A percentile compares a stretch with the other conserved stretches of the same genome.
Evolutionary conservation across 2,888 invertebrate species (phyloP).

Genomic region (Eupelmus urozonus): DNA sequence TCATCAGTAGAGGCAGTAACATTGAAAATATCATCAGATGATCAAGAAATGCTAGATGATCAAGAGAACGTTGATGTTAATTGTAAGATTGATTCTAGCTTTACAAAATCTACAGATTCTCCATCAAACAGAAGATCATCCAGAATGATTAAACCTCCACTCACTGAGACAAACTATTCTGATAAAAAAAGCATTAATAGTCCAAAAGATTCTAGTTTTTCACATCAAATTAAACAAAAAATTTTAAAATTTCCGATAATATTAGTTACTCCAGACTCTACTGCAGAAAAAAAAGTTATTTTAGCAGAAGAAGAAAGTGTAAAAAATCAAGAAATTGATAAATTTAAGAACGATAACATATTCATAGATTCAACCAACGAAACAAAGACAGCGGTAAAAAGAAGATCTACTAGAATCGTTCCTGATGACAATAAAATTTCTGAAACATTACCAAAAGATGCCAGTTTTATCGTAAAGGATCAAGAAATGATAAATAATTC

Average conservation of each 20-base stretch:
- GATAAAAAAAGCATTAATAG: background rate
- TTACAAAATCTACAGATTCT: too few relatives aligned
- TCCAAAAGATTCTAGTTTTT: background rate
- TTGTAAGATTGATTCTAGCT: slow-evolving; percentile 10
- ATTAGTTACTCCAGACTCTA: background rate
- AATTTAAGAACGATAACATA: background rate
- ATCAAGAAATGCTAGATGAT: slow-evolving; percentile 36
- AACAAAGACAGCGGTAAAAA: background rate
- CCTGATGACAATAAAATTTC: background rate
- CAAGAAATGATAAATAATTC: background rate
- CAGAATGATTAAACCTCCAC: background rate
- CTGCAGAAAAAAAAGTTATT: background rate
- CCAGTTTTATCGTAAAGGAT: background rate
- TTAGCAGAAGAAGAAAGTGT: slow-evolving; percentile 35
- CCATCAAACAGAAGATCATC: background rate
- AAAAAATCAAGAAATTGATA: slow-evolving; percentile 2
- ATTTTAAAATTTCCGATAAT: too few relatives aligned
- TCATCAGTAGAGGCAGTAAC: slow-evolving; percentile 48
- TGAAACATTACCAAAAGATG: background rate
- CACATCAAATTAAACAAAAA: slow-evolving; percentile 1
- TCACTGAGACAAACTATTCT: background rate
- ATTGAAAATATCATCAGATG: slow-evolving; percentile 55
- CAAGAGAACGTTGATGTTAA: slow-evolving; percentile 7
- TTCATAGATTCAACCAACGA: background rate
- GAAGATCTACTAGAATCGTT: background rate